Evolutionary conservation across 1,140 invertebrate species (phyloP), one percentile per base, ranked within the genome.

Genomic region (Melipona quadrifasciata): DNA sequence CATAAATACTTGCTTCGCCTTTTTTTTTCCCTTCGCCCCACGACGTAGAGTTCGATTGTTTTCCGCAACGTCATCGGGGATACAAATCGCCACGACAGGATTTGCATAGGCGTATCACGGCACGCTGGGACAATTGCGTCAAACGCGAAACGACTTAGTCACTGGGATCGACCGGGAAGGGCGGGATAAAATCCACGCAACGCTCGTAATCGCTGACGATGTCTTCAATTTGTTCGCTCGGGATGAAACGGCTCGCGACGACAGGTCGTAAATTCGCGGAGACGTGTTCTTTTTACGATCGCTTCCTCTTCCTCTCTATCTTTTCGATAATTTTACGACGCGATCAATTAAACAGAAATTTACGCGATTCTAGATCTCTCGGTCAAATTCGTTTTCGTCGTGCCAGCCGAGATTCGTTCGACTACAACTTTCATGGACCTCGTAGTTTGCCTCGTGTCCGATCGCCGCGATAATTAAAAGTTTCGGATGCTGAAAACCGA

Each of bases 381-480:
- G 55, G 4, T 39, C 39, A 8, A 6, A 17, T 27, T 34, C 2
- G n/a, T n/a, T 2, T 31, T 19, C n/a, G 19, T 81, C 73, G 53
- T 81, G 8, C 21, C 31, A 1, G 21, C 8, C 24, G 1, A 24
- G 27, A 72, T 67, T 75, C 57, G 12, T 68, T 55, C 51, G 12
- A 47, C 19, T 1, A 11, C 3, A 24, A 11, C 5, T 57, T 67
- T 68, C 1, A 31, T 31, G 31, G 34, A 24, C 21, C 39, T 47
- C 17, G 27, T n/a, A 14, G 70, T 31, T 47, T 31, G 21, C 10
- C 19, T 39, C 16, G 27, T 75, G 55, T 12, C 47, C 21, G 71
- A 57, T 82, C 34, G 58, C 31, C n/a, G 17, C n/a, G 64, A 76
- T 64, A 76, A 82, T 83, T 70, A 78, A 84, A 84, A 80, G 58